Conservation (phyloP, 2,113 vertebrate species). For the Pygoscelis adeliae region DNA sequence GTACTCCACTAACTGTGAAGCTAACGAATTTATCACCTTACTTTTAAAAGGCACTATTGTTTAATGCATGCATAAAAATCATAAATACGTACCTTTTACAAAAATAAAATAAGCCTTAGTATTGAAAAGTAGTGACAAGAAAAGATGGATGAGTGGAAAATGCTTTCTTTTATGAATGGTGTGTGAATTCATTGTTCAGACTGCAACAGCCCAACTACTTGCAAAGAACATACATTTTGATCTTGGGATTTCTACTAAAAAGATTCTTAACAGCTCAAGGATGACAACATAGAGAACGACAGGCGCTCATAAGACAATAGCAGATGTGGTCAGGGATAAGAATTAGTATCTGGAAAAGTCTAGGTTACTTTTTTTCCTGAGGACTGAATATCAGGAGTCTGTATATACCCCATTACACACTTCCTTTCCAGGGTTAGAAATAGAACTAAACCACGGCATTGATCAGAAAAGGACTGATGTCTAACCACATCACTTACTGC, state of each 20-base stretch:
- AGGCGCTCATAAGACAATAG: background rate
- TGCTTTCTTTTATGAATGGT: background rate
- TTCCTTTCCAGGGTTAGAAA: background rate
- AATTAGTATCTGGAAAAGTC: background rate
- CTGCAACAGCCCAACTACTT: background rate
- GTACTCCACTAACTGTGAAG: background rate
- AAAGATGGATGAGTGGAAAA: background rate
- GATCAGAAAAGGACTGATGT: background rate
- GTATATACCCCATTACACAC: rapidly evolving
- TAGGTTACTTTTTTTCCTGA: background rate
- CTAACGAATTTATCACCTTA: background rate
- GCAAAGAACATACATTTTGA: background rate
- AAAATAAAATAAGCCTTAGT: background rate
- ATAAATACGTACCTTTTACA: background rate
- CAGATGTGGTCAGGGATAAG: background rate
- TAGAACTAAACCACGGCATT: background rate
- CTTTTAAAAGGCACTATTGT: background rate
- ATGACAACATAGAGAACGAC: rapidly evolving
- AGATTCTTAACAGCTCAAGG: background rate
- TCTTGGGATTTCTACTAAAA: background rate
- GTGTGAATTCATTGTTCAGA: background rate
- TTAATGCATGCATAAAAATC: background rate
- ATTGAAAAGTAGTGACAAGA: background rate
- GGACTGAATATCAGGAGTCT: background rate
- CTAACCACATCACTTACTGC: background rate